These are phyloP conservation scores for Patella pellucida DNA, from an alignment of 2,888 invertebrate species.

Conservation along the genomic window DNA sequence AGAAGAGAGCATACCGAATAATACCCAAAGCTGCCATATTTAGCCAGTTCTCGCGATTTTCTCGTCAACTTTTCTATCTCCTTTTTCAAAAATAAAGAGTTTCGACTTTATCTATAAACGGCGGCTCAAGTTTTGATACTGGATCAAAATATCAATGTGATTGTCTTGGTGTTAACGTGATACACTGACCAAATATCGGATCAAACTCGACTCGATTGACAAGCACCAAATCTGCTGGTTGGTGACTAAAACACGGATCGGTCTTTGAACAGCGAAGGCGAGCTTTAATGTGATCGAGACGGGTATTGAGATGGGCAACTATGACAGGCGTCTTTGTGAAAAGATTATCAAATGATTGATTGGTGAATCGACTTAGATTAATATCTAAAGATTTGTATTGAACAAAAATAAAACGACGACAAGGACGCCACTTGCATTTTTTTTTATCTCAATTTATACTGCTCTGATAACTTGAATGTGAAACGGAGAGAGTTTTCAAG, in stretches of 20 bases:
- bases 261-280: slow-evolving; percentile 6
- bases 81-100: slow-evolving; percentile 7
- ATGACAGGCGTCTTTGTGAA: slow-evolving; percentile 5
- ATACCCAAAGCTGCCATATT: too few relatives aligned
- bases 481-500: too few relatives aligned
- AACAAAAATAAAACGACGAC: too few relatives aligned
- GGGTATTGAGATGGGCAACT: slow-evolving; percentile 5
- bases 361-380: not conserved
- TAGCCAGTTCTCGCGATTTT: slow-evolving; percentile 1
- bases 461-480: too few relatives aligned
- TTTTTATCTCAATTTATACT: too few relatives aligned
- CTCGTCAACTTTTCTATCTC: slow-evolving; percentile 1
- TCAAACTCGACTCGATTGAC: slow-evolving; percentile 1
- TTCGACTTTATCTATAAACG: slow-evolving; percentile 10
- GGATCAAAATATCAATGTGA: slow-evolving; percentile 12
- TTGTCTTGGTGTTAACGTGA: slow-evolving; percentile 11
- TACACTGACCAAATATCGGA: slow-evolving; percentile 7
- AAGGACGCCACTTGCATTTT: too few relatives aligned
- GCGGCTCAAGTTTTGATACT: slow-evolving; percentile 12
- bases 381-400: too few relatives aligned
- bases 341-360: slow-evolving; percentile 9
- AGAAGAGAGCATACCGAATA: too few relatives aligned
- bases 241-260: slow-evolving; percentile 5
- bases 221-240: slow-evolving; percentile 4
- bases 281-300: not conserved